Evolutionary conservation across 2,888 invertebrate species (phyloP), one percentile per base, ranked within the genome.

Genomic region (Luffia ferchaultella): DNA sequence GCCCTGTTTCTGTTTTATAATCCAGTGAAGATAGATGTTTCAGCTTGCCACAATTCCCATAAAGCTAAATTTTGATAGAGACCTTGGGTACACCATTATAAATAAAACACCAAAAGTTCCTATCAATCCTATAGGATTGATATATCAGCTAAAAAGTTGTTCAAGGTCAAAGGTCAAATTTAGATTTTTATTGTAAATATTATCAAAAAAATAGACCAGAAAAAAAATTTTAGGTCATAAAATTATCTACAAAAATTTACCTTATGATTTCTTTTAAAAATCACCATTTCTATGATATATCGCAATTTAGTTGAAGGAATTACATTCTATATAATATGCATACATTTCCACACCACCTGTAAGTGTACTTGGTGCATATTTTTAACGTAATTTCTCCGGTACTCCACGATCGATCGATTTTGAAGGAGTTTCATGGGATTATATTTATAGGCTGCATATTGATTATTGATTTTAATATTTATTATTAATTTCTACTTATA

Each of bases 141-240:
- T n/a, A n/a, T n/a, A n/a, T n/a, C n/a, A n/a, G n/a, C n/a, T n/a
- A 45, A 45, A 45, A 45, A 45, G n/a, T 45, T 45, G 17, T 45
- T 19, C 46, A n/a, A 7, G 53, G 49, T 20, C 49, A 16, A 56
- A 52, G 52, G 51, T 52, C 46, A 53, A 54, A 52, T 54, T 54
- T 54, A 49, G 46, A 52, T 54, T 56, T 51, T 54, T 47, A 51
- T 49, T 45, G 50, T 52, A 53, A 50, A 52, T 54, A 52, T 50
- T 49, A 52, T 56, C 50, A 44, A 52, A 51, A 56, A 57, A 53
- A 43, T 53, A 53, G 45, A 16, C 47, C 48, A 50, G n/a, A 44
- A 48, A 9, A 41, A 42, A 30, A 7, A 12, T 30, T 30, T 30
- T 30, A 30, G 12, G 12, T 30, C 30, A 30, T 30, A 30, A 30